Conservation (phyloP, 2,888 invertebrate genomes). For the Drosophila monieri region DNA sequence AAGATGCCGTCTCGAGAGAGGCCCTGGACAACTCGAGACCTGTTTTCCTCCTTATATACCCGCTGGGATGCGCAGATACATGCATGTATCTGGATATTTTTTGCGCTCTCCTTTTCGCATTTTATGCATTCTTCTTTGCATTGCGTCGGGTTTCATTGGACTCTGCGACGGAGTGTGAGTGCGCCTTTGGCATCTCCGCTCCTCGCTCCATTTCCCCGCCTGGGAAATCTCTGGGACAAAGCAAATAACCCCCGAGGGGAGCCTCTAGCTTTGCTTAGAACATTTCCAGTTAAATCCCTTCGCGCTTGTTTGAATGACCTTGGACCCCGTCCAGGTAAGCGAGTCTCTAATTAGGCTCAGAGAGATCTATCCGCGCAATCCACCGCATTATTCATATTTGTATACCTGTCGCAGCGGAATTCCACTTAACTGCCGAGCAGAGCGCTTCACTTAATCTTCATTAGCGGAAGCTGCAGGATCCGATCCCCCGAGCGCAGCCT, state of each 20-base stretch:
- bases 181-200: conserved; percentile 36
- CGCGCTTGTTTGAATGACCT: conserved; percentile 66
- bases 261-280: conserved; percentile 4
- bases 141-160: conserved; percentile 57
- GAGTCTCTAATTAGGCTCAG: conserved; percentile 63
- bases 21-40: conserved; percentile 56
- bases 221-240: conserved; percentile 63
- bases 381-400: conserved; percentile 33
- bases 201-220: conserved; percentile 57
- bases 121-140: conserved; percentile 66
- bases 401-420: conserved; percentile 63
- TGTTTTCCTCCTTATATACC: conserved; percentile 53
- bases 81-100: conserved; percentile 20
- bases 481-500: conserved; percentile 10
- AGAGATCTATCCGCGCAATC: conserved; percentile 17
- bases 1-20: conserved; percentile 33
- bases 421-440: conserved; percentile 24
- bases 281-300: conserved; percentile 71
- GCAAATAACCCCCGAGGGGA: conserved; percentile 30
- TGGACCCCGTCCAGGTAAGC: conserved; percentile 65
- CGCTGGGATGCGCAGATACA: conserved; percentile 20
- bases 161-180: background rate
- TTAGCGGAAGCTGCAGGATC: conserved; percentile 39
- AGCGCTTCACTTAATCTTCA: conserved; percentile 62
- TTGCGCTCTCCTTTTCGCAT: conserved; percentile 56